Evolutionary conservation across 2,113 vertebrate genomes (phyloP).

Genomic region (Tachycineta bicolor): DNA sequence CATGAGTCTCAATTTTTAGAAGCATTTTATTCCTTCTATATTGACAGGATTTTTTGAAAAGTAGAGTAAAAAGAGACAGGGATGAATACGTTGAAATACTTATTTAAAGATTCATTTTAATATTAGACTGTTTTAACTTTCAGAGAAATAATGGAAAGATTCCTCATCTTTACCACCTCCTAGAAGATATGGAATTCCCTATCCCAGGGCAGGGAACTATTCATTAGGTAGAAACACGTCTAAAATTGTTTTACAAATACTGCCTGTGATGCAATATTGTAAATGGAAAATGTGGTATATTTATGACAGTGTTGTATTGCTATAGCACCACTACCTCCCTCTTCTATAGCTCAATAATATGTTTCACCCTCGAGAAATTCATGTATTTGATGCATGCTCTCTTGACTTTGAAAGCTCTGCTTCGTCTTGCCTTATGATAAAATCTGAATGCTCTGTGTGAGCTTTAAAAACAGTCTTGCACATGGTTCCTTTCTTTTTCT

Average conservation of each 20-base stretch:
- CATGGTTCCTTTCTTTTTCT: not conserved
- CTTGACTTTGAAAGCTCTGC: not conserved
- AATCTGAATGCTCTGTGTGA: not conserved
- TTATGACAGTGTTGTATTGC: not conserved
- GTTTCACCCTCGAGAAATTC: not conserved
- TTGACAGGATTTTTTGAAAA: not conserved
- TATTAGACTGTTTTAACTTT: not conserved
- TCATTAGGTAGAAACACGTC: not conserved
- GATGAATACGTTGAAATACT: not conserved
- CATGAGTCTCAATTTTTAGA: not conserved
- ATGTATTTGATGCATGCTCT: not conserved
- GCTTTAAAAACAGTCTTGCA: not conserved
- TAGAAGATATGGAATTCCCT: not conserved
- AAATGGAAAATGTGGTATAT: not conserved
- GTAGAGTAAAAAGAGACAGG: not conserved
- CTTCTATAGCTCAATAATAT: not conserved
- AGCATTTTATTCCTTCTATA: not conserved
- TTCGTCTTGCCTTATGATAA: not conserved
- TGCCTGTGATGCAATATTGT: not conserved
- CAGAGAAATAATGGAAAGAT: not conserved
- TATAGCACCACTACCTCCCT: not conserved
- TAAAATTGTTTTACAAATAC: not conserved
- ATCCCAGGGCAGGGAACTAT: not conserved
- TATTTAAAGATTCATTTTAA: not conserved
- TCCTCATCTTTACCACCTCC: not conserved